Evolutionary conservation across 2,797 vertebrate species (phyloP), one percentile per base, ranked within the genome.

Genomic region (Lagocephalus sceleratus): DNA sequence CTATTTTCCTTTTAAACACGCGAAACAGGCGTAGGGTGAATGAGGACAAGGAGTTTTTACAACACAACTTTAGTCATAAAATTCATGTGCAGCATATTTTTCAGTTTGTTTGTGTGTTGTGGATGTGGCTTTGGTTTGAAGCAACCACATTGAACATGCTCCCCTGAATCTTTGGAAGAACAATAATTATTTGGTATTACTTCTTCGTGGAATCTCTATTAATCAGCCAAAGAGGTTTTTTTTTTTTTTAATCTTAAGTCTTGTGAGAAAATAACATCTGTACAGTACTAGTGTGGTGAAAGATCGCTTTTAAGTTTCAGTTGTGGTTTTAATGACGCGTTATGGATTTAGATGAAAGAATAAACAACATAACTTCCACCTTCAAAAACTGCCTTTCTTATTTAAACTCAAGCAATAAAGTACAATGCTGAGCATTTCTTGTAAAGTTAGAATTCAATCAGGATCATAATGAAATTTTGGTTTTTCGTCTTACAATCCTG

Each of bases 1-100:
- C 20, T 14, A 20, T 11, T 56, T 44, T 59, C 69, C 47, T 60
- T 4, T 53, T 5, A 45, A 60, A 45, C 22, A 16, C 15, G 32
- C 17, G 26, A 29, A 29, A 40, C 1, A 19, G 23, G 9, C 17
- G 45, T 20, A 25, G 5, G 35, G 12, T 20, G 25, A 63, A 43
- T 3, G 39, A 40, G 8, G 41, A 3, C 41, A 10, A 20, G 7
- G 7, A 9, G 17, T 6, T 23, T 35, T 5, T 21, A 29, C 41
- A 5, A 22, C 21, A 20, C 16, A 21, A 10, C 14, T n/a, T 1
- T 22, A 35, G 14, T 14, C 32, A 35, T 35, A 35, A 35, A 35
- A 35, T 35, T 14, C 32, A 35, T 22, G 19, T 21, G 25, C 0
- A 0, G 11, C 1, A 0, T 22, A 20, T 45, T 57, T 41, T 45